Conservation (phyloP, 1,140 invertebrate genomes). For the Muscidifurax raptorellus region DNA sequence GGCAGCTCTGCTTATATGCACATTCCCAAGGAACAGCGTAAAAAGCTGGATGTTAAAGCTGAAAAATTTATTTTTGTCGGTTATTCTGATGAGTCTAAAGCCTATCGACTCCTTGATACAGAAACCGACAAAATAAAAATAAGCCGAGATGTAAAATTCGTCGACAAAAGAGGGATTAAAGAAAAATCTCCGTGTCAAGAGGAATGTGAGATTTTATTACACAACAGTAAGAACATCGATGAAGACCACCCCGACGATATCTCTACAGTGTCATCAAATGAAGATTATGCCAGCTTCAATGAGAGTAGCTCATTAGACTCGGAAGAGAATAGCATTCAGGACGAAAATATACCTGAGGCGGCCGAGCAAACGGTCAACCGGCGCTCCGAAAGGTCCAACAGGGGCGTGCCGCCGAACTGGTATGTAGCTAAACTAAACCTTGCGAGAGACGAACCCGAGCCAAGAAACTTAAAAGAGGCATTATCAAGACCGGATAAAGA, state of each 20-base stretch:
- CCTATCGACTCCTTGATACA: slow-evolving; percentile 56
- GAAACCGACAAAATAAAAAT: slow-evolving; percentile 56
- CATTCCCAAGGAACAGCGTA: slow-evolving; percentile 55
- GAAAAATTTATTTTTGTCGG: slow-evolving; percentile 60
- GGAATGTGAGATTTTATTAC: background rate
- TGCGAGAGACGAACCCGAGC: too few species aligned
- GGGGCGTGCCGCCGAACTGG: too few species aligned
- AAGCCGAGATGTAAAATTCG: slow-evolving; percentile 59
- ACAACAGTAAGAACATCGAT: background rate
- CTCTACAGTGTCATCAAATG: background rate
- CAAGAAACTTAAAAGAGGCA: too few species aligned
- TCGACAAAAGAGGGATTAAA: slow-evolving; percentile 46
- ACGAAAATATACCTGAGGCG: too few species aligned
- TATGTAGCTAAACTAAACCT: too few species aligned
- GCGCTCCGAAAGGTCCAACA: too few species aligned
- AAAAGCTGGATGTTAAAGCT: slow-evolving; percentile 58
- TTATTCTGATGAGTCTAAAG: slow-evolving; percentile 59
- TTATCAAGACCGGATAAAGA: too few species aligned
- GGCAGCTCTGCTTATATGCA: slow-evolving; percentile 52
- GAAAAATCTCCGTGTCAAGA: background rate
- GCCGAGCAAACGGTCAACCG: background rate
- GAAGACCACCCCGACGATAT: background rate
- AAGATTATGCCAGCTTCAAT: background rate
- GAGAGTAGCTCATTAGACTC: background rate
- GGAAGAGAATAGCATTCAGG: too few species aligned